Conservation (phyloP, 2,797 vertebrate species). For the Liparis tanakae region DNA sequence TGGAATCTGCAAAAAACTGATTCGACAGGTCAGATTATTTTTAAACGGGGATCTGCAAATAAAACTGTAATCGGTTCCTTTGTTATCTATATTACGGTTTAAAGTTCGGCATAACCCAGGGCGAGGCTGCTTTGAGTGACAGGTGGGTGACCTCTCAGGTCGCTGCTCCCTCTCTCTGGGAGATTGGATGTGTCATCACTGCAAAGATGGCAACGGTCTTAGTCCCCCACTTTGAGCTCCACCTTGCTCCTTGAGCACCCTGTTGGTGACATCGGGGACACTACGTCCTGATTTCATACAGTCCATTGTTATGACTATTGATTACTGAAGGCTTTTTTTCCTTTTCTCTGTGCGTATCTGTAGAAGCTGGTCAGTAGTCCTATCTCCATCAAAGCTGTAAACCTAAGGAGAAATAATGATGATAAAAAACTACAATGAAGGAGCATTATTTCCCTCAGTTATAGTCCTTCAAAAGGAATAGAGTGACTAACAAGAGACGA, state of each 20-base stretch:
- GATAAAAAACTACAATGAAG: conserved; percentile 18
- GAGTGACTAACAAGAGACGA: conserved; percentile 44
- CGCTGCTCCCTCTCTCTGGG: background rate
- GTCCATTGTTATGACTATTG: background rate
- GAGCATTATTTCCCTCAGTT: conserved; percentile 30
- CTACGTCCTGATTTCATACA: background rate
- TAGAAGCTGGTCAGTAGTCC: background rate
- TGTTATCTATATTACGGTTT: background rate
- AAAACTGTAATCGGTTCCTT: background rate
- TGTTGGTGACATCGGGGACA: background rate
- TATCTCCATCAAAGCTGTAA: conserved; percentile 7
- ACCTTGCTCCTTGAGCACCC: background rate
- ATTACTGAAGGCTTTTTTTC: background rate
- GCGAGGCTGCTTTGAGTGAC: background rate
- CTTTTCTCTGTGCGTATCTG: background rate
- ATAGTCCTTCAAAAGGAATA: conserved; percentile 30
- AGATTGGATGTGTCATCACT: background rate
- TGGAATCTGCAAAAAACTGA: background rate
- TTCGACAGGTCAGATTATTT: background rate
- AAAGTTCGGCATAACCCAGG: background rate
- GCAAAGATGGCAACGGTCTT: background rate
- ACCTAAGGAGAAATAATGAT: conserved; percentile 21
- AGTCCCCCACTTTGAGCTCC: background rate
- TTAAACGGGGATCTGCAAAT: background rate
- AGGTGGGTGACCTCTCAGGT: background rate